Conservation (phyloP, 2,797 vertebrate species). For the Catamblyrhynchus diadema region DNA sequence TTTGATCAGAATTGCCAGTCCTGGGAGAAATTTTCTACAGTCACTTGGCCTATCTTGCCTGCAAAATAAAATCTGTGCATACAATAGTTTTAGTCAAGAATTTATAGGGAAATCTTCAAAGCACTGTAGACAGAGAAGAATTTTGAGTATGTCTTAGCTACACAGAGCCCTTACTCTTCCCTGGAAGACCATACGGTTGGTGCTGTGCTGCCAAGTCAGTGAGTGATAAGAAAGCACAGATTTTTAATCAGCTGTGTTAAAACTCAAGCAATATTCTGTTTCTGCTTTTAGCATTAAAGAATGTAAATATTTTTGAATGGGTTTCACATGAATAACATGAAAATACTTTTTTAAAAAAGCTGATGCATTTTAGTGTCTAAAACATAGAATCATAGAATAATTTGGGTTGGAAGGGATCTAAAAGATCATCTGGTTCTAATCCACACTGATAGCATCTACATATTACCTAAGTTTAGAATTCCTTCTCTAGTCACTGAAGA, state of each 20-base stretch:
- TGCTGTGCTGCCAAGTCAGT: not conserved
- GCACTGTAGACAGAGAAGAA: not conserved
- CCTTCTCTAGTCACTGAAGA: not conserved
- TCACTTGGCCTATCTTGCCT: not conserved
- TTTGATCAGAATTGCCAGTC: not conserved
- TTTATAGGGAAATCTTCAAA: not conserved
- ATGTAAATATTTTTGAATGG: not conserved
- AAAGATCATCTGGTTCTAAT: not conserved
- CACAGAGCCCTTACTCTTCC: not conserved
- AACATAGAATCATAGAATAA: not conserved
- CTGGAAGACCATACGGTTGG: not conserved
- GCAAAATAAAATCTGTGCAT: not conserved
- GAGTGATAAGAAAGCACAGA: not conserved
- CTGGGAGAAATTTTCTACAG: not conserved
- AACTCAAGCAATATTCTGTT: not conserved
- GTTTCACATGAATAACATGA: not conserved
- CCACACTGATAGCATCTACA: not conserved
- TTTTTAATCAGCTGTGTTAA: constrained; percentile 13
- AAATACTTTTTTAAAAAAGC: not conserved
- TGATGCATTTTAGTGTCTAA: not conserved
- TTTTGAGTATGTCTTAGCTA: not conserved
- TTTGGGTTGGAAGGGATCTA: not conserved
- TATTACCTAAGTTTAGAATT: not conserved
- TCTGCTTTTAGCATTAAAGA: not conserved
- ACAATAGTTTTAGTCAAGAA: not conserved